These are phyloP conservation scores for Caenorhabditis afra DNA, from an alignment of 2,888 invertebrate species.

Conservation along the genomic window DNA sequence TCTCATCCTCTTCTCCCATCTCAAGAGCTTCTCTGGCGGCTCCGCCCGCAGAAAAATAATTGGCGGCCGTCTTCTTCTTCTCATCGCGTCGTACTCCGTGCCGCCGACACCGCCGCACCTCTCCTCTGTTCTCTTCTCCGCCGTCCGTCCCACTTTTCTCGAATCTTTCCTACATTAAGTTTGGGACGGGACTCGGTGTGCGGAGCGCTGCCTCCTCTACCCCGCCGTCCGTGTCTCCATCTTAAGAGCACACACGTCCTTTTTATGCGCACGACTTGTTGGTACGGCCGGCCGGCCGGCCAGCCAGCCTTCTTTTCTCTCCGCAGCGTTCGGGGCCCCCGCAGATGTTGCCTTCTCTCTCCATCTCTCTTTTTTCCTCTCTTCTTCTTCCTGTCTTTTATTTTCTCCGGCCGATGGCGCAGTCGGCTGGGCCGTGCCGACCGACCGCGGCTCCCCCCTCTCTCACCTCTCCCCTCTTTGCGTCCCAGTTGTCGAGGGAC, in stretches of 20 bases:
- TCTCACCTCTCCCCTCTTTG: too few relatives aligned
- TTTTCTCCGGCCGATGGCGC: background rate
- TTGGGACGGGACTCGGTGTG: constrained; percentile 12
- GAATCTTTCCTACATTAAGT: constrained; percentile 38
- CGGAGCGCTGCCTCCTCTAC: background rate
- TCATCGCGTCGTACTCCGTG: too few relatives aligned
- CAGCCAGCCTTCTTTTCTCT: background rate
- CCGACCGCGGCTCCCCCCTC: constrained; percentile 5
- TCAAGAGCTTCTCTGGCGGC: background rate
- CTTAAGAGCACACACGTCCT: constrained; percentile 30
- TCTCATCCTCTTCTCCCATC: too few relatives aligned
- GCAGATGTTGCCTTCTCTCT: constrained; percentile 33
- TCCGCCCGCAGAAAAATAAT: constrained; percentile 42
- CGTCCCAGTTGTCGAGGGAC: too few relatives aligned
- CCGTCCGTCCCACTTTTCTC: constrained; percentile 4
- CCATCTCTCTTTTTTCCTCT: constrained; percentile 11
- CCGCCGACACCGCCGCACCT: too few relatives aligned
- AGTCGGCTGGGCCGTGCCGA: too few relatives aligned
- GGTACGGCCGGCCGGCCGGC: too few relatives aligned
- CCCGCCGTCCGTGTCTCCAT: background rate
- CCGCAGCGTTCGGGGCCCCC: background rate
- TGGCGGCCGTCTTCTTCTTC: constrained; percentile 35
- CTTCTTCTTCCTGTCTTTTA: constrained; percentile 1
- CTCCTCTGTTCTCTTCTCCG: background rate
- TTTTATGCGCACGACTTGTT: background rate